Conservation (phyloP, 2,797 vertebrate genomes). For the Synaphobranchus kaupii region DNA sequence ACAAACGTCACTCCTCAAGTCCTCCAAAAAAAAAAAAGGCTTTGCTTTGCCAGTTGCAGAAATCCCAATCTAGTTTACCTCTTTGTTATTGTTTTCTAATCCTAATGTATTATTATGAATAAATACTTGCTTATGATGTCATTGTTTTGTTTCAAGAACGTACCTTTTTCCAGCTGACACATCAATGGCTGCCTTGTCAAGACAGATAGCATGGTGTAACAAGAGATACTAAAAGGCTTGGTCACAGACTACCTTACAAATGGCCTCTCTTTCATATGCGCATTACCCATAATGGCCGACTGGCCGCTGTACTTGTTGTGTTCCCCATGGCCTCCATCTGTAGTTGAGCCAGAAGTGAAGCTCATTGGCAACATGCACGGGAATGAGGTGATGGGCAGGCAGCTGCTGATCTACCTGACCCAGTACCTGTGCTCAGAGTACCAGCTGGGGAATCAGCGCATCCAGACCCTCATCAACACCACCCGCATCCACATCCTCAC, state of each 20-base stretch:
- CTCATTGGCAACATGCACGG: conserved; percentile 94
- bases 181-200: neutral
- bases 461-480: conserved; percentile 87
- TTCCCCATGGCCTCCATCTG: conserved; percentile 36
- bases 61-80: neutral
- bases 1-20: neutral
- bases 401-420: conserved; percentile 89
- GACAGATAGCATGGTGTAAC: neutral
- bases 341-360: conserved; percentile 93
- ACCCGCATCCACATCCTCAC: conserved; percentile 95
- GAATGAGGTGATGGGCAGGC: conserved; percentile 90
- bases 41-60: neutral
- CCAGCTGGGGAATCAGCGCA: conserved; percentile 83
- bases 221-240: neutral
- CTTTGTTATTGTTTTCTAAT: neutral
- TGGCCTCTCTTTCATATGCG: neutral
- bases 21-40: neutral
- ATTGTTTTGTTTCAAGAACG: neutral
- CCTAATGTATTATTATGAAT: neutral
- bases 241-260: neutral
- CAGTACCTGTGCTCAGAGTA: conserved; percentile 93
- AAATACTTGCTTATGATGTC: neutral
- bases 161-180: neutral
- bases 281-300: neutral
- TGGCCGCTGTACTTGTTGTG: no score